phyloP scores from a whole-genome alignment of 30 jellyfish, hydroid and myxozoan species.

The Cassiopea xamachana region DNA sequence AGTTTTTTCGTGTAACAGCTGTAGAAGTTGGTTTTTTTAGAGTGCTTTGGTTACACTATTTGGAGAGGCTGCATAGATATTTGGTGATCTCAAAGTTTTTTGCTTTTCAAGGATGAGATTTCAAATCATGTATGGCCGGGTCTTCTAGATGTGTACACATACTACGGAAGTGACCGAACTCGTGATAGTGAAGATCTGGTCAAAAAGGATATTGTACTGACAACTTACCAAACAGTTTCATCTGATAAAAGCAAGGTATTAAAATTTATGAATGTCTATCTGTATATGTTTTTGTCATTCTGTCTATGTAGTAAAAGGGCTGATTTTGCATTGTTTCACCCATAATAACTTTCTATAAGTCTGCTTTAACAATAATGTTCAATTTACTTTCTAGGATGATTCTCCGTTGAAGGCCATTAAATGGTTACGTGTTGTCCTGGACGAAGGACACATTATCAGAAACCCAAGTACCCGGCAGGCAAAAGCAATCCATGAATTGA shows the following conservation, averaged over 20 bases:
- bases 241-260: conserved; percentile 41
- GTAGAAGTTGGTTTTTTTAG: too few species aligned
- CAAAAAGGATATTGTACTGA: conserved; percentile 70
- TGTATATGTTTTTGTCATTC: background rate
- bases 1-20: too few species aligned
- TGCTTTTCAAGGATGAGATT: conserved; percentile 56
- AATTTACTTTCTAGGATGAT: conserved; percentile 9
- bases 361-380: too few species aligned
- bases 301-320: too few species aligned
- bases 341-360: too few species aligned
- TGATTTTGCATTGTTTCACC: too few species aligned
- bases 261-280: background rate
- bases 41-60: too few species aligned
- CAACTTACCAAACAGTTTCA: conserved; percentile 77
- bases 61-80: background rate
- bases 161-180: conserved; percentile 70
- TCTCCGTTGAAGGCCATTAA: conserved; percentile 53
- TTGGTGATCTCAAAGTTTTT: background rate
- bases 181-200: conserved; percentile 50
- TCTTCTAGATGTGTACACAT: conserved; percentile 67
- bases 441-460: conserved; percentile 78
- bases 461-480: conserved; percentile 67
- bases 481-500: conserved; percentile 57
- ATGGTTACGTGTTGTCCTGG: conserved; percentile 81
- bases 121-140: conserved; percentile 56